A percentile compares a stretch with the other conserved stretches of the same genome.
These are phyloP conservation scores for Zaprionus taronus DNA, from an alignment of 1,140 invertebrate species.

Conservation along the genomic window DNA sequence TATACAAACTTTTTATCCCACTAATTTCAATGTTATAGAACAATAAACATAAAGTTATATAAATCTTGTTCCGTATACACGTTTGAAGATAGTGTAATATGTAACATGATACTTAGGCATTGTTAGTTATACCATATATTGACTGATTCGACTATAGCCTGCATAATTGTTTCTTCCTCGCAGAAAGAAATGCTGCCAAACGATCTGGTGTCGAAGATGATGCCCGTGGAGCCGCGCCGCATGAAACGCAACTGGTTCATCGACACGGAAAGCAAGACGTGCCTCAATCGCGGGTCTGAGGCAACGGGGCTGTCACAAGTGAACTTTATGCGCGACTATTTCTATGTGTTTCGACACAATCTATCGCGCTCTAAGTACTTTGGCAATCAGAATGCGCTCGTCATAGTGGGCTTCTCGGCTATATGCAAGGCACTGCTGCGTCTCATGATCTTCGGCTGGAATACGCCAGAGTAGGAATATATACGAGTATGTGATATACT, in stretches of 20 bases:
- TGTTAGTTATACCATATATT: too few species aligned
- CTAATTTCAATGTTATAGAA: too few species aligned
- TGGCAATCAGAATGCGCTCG: constrained; percentile 27
- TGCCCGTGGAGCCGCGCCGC: constrained; percentile 64
- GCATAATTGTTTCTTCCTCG: background rate
- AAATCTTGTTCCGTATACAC: too few species aligned
- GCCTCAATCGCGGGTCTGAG: background rate
- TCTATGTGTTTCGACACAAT: constrained; percentile 57
- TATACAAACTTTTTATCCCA: too few species aligned
- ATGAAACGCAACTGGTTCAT: constrained; percentile 55
- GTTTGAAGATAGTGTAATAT: too few species aligned
- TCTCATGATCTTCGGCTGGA: constrained; percentile 60
- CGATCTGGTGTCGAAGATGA: constrained; percentile 58
- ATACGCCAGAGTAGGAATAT: constrained; percentile 49
- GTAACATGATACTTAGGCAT: too few species aligned
- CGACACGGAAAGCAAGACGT: background rate
- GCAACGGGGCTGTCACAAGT: background rate
- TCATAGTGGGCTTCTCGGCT: constrained; percentile 56
- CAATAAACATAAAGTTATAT: too few species aligned
- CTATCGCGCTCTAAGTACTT: constrained; percentile 43
- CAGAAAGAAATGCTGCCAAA: constrained; percentile 50
- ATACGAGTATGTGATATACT: too few species aligned
- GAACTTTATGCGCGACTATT: constrained; percentile 36
- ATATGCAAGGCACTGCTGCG: constrained; percentile 51
- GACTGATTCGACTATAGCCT: too few species aligned